Conservation (phyloP, 1,140 invertebrate genomes). For the Solenopsis invicta region DNA sequence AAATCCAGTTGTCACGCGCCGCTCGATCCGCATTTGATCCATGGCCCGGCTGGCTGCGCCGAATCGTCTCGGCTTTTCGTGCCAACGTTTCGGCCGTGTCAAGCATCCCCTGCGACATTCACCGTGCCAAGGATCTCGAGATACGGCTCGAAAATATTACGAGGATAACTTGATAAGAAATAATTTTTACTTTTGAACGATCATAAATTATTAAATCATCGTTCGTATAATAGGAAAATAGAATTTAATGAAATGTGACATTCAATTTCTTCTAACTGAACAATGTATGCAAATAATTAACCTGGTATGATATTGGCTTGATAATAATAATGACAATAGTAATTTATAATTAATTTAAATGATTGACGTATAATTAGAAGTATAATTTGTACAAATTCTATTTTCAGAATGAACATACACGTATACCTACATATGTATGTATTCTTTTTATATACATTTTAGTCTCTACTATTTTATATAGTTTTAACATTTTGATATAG, state of each 20-base stretch:
- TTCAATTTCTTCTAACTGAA: neutral
- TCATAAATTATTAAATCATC: too few species aligned
- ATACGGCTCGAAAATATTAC: neutral
- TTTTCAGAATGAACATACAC: too few species aligned
- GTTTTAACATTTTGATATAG: too few species aligned
- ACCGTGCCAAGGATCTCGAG: neutral
- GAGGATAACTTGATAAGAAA: neutral
- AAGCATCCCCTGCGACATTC: neutral
- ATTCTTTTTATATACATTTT: too few species aligned
- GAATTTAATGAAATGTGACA: neutral
- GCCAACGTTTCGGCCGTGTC: slow-evolving; percentile 13
- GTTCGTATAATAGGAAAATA: neutral
- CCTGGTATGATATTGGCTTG: neutral
- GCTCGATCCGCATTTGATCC: slow-evolving; percentile 70
- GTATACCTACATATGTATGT: too few species aligned
- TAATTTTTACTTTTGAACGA: neutral
- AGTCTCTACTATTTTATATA: too few species aligned
- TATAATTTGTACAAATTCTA: too few species aligned
- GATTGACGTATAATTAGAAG: too few species aligned
- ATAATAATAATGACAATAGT: neutral
- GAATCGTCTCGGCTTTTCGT: slow-evolving; percentile 19
- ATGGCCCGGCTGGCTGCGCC: neutral
- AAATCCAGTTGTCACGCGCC: slow-evolving; percentile 72
- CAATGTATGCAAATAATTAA: neutral
- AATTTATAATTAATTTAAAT: too few species aligned